phyloP scores from a whole-genome alignment of 2,113 vertebrate genomes.

The Indicator maculatus region DNA sequence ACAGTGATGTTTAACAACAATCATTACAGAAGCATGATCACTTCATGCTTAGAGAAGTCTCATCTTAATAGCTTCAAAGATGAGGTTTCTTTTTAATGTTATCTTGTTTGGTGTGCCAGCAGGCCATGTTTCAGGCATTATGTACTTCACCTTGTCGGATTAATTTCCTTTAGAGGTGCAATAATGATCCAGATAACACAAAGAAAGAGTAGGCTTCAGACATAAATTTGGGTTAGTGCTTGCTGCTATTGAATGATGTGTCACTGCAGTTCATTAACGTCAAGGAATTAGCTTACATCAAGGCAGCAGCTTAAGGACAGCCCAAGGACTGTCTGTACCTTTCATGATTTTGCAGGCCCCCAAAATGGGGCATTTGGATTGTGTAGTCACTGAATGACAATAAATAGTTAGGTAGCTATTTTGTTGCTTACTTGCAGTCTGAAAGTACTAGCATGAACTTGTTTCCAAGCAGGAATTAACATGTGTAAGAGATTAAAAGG shows the following conservation, averaged over 20 bases:
- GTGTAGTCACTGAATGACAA: background rate
- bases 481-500: background rate
- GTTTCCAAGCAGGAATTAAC: background rate
- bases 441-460: background rate
- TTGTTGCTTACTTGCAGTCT: background rate
- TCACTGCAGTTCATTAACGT: background rate
- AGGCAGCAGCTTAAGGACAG: background rate
- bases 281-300: background rate
- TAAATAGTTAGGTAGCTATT: background rate
- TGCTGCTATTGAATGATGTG: background rate
- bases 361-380: background rate
- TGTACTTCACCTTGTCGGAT: fast-evolving
- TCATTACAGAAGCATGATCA: background rate
- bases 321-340: background rate
- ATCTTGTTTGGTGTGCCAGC: background rate
- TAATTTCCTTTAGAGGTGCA: background rate
- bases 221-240: background rate
- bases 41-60: background rate
- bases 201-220: background rate
- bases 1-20: background rate
- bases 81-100: background rate
- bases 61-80: background rate
- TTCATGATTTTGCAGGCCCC: background rate
- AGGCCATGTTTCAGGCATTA: background rate
- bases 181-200: background rate